Evolutionary conservation across 2,888 invertebrate genomes (phyloP).

Genomic region (Archips xylosteana): DNA sequence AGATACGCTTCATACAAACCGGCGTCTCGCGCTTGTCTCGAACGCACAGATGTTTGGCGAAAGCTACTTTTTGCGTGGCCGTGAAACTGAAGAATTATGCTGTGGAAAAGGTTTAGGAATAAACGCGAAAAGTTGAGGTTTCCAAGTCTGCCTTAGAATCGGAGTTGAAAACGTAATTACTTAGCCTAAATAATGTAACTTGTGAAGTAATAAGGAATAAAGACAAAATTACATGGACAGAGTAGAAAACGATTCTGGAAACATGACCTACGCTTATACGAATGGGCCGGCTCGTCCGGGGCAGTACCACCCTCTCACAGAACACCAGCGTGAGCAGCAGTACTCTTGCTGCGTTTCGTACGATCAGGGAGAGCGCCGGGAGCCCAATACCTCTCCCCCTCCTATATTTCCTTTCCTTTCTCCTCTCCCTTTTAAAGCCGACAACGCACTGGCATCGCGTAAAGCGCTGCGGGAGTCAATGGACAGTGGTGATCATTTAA

Average conservation of each 20-base stretch:
- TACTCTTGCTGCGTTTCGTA: too few relatives aligned
- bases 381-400: too few relatives aligned
- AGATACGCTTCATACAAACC: conserved; percentile 74
- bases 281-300: too few relatives aligned
- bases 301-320: too few relatives aligned
- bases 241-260: not conserved
- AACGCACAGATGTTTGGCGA: conserved; percentile 77
- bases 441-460: too few relatives aligned
- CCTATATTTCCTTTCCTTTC: too few relatives aligned
- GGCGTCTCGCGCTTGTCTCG: conserved; percentile 72
- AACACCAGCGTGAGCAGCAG: too few relatives aligned
- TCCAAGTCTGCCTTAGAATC: not conserved
- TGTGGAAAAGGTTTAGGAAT: conserved; percentile 13
- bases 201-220: not conserved
- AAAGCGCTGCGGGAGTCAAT: too few relatives aligned
- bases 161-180: not conserved
- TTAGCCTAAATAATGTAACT: not conserved
- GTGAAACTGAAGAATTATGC: conserved; percentile 50
- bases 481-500: too few relatives aligned
- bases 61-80: conserved; percentile 66
- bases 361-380: too few relatives aligned
- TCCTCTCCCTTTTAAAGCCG: too few relatives aligned
- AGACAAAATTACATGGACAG: not conserved
- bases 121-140: conserved; percentile 18
- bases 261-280: too few relatives aligned